phyloP scores from a whole-genome alignment of 2,113 vertebrate genomes.

The Cochlearius cochlearius region DNA sequence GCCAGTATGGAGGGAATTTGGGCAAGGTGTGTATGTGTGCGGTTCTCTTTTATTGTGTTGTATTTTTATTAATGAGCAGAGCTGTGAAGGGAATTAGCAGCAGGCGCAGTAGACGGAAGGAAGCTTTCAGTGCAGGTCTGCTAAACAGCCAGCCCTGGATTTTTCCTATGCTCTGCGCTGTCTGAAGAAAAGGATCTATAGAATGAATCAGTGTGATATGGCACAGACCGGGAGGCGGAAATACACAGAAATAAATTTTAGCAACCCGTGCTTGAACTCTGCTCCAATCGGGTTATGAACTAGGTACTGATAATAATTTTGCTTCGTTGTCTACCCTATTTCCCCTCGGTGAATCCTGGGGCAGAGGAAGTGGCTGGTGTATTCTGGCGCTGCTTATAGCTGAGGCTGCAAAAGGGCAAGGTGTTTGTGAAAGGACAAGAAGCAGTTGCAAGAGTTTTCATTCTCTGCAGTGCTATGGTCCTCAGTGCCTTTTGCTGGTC shows the following conservation, averaged over 20 bases:
- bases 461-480: neutral
- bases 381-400: accelerated
- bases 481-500: neutral
- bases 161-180: neutral
- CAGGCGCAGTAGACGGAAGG: neutral
- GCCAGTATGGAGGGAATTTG: neutral
- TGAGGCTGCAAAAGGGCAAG: neutral
- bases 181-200: neutral
- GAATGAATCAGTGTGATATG: neutral
- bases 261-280: neutral
- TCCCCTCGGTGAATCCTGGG: neutral
- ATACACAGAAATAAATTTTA: neutral
- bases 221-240: neutral
- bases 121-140: neutral
- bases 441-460: neutral
- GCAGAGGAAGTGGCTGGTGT: neutral
- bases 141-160: neutral
- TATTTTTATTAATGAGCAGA: neutral
- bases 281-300: neutral
- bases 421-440: neutral
- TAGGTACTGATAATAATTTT: neutral
- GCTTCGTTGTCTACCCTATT: neutral
- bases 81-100: slow-evolving; percentile 10
- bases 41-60: neutral
- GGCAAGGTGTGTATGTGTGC: neutral